A percentile compares a stretch with the other conserved stretches of the same genome.
Conservation (phyloP, 2,888 invertebrate species). For the Epistrophella euchroma region DNA sequence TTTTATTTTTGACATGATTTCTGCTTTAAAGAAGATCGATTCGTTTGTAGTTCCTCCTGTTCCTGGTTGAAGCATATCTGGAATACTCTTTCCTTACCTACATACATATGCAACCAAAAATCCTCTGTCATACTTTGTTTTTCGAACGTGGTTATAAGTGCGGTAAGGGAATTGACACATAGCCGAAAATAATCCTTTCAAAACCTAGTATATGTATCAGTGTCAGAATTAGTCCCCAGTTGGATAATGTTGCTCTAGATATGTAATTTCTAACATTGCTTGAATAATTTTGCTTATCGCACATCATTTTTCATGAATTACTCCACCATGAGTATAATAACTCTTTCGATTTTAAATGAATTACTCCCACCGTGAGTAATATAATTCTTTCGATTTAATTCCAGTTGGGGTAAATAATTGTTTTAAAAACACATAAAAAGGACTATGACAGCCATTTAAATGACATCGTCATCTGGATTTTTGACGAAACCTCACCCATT, state of each 20-base stretch:
- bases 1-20: too few species aligned
- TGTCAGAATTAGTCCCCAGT: background rate
- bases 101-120: too few species aligned
- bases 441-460: background rate
- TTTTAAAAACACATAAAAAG: background rate
- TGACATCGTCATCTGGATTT: background rate
- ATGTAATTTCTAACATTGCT: background rate
- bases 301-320: background rate
- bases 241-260: background rate
- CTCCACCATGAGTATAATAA: too few species aligned
- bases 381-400: background rate
- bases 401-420: background rate
- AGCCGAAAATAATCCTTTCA: background rate
- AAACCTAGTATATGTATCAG: background rate
- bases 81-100: too few species aligned
- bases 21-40: too few species aligned
- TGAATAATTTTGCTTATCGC: background rate
- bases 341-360: background rate
- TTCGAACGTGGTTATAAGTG: too few species aligned
- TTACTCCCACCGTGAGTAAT: background rate
- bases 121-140: too few species aligned
- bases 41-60: too few species aligned
- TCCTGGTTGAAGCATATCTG: too few species aligned
- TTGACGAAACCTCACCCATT: background rate
- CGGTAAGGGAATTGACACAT: background rate